Base-by-base conservation (phyloP, 2,888 invertebrate species). In the Agrenia bidenticulata region DNA sequence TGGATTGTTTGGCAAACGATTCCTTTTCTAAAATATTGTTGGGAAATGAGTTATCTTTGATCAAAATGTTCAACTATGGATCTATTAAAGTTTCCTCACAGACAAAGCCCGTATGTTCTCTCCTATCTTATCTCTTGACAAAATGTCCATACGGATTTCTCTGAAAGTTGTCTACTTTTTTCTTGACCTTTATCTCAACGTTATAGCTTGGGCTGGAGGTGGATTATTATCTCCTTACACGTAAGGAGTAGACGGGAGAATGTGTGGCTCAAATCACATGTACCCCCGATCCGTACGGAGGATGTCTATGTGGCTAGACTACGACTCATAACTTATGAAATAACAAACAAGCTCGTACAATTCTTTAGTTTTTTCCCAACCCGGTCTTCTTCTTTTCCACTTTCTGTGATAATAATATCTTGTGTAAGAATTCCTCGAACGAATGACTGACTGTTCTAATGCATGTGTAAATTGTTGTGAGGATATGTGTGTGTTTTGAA, bases 41-140 rank as follows among this genome's bases (percentile, higher is more conserved):
- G 11, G 4, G 32, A 11, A 32, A 32, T 4, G 32, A 32, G 32
- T 32, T 32, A 32, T 32, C 32, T 32, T 32, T 4, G 11, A 7
- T 32, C 32, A 11, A 32, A 32, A 4, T 32, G 11, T 32, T 11
- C 4, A 32, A 32, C 32, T 32, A 4, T 32, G 5, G 4, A 7
- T 7, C 4, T 11, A 7, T 7, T 32, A 11, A 32, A 32, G 5
- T 32, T 4, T 32, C 32, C 11, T 32, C 11, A 32, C 32, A 32
- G 11, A 32, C 11, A 32, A 4, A 32, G 5, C 32, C 32, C 32
- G 4, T 11, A 7, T 32, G 32, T 32, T 11, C 32, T 32, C 32
- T 32, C 32, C 32, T 51, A 51, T 51, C 51, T 51, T 51, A 51
- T 51, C 51, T 51, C 51, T 5, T 51, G 51, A 51, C 23, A 51